Percentiles rank a stretch among this genome's conserved stretches.
Conservation (phyloP, 2,113 vertebrate genomes). For the Oncorhynchus kisutch region DNA sequence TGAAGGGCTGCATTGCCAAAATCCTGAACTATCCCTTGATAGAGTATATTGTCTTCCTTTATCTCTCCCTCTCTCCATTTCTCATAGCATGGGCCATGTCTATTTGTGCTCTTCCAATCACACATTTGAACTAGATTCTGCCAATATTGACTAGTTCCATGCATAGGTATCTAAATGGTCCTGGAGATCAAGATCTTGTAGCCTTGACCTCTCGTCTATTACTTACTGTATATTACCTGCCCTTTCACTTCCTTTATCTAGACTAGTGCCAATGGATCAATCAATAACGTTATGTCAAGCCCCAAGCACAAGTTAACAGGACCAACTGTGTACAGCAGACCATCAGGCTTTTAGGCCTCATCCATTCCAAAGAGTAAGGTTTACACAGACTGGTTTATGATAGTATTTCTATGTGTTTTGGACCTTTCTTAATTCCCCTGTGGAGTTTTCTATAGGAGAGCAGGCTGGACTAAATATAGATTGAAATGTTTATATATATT, state of each 20-base stretch:
- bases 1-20: no score
- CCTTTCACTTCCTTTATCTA: background rate
- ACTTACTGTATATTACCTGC: background rate
- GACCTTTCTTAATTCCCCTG: slow-evolving; percentile 37
- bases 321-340: slow-evolving; percentile 40
- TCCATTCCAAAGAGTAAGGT: slow-evolving; percentile 42
- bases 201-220: slow-evolving; percentile 15
- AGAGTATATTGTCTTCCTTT: slow-evolving; percentile 9
- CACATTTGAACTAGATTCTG: background rate
- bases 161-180: background rate
- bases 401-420: slow-evolving; percentile 15
- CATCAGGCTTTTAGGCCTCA: no score
- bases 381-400: slow-evolving; percentile 23
- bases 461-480: slow-evolving; percentile 4
- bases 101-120: no score
- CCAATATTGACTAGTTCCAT: background rate
- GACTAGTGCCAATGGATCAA: slow-evolving; percentile 59
- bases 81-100: background rate
- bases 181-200: slow-evolving; percentile 21
- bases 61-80: slow-evolving; percentile 18
- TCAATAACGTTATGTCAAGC: slow-evolving; percentile 34
- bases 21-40: slow-evolving; percentile 9
- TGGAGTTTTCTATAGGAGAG: slow-evolving; percentile 51
- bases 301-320: slow-evolving; percentile 51
- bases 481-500: slow-evolving; percentile 32